phyloP scores from a whole-genome alignment of 2,888 invertebrate genomes.

The Epistrophella euchroma region DNA sequence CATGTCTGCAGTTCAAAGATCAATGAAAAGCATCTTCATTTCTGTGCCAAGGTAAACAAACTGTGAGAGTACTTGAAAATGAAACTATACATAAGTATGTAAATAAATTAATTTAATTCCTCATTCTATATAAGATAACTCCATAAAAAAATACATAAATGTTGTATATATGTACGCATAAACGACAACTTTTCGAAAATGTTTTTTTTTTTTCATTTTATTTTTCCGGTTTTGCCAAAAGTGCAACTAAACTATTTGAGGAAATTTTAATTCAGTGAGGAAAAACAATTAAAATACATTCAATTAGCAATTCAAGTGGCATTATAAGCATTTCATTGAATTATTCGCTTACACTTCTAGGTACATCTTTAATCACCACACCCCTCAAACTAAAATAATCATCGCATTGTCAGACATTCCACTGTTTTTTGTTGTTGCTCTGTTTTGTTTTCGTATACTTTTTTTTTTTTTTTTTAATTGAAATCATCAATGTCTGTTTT shows the following conservation, averaged over 20 bases:
- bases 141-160: not conserved
- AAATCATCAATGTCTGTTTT: constrained; percentile 56
- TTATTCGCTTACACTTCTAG: constrained; percentile 40
- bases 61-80: not conserved
- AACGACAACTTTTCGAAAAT: constrained; percentile 8
- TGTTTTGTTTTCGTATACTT: constrained; percentile 7
- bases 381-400: not conserved
- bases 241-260: not conserved
- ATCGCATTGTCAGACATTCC: constrained; percentile 30
- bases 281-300: constrained; percentile 53
- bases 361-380: not conserved
- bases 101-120: not conserved
- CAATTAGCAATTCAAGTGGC: constrained; percentile 55
- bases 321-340: constrained; percentile 37
- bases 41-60: constrained; percentile 25
- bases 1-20: constrained; percentile 4
- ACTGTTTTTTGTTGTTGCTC: not conserved
- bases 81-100: not conserved
- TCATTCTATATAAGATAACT: not conserved
- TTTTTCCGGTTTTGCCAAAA: constrained; percentile 59
- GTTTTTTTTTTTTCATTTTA: constrained; percentile 1
- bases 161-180: too few species aligned
- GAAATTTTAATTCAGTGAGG: constrained; percentile 20
- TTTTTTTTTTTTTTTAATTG: constrained; percentile 24
- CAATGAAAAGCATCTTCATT: constrained; percentile 17